These are phyloP conservation scores for Syrphus vitripennis DNA, from an alignment of 2,888 invertebrate genomes.

Conservation along the genomic window DNA sequence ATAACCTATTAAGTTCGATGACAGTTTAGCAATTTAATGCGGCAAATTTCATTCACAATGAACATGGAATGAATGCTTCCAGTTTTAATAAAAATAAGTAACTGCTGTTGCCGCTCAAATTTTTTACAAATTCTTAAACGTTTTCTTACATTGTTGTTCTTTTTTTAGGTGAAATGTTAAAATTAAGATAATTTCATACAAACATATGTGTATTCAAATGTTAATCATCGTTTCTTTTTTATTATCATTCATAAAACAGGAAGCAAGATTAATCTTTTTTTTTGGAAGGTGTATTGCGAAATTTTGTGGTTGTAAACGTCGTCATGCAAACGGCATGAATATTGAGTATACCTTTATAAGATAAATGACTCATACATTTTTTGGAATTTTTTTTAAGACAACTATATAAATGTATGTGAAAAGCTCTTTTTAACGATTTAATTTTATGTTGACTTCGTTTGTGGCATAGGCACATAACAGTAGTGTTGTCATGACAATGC, in stretches of 20 bases:
- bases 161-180: background rate
- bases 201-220: too few relatives aligned
- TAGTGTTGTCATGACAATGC: background rate
- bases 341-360: background rate
- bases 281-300: slow-evolving; percentile 1
- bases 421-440: background rate
- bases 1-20: background rate
- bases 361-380: background rate
- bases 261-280: background rate
- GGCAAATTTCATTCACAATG: background rate
- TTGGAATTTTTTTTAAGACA: background rate
- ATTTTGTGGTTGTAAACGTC: background rate
- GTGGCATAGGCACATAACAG: background rate
- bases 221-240: background rate
- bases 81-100: background rate
- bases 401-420: background rate
- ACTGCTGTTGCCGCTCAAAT: background rate
- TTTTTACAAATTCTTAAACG: background rate
- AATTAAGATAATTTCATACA: too few relatives aligned
- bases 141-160: background rate
- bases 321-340: background rate
- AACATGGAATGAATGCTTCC: background rate
- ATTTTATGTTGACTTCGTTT: background rate
- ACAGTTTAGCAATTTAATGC: background rate
- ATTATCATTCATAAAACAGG: background rate